Evolutionary conservation across 2,797 vertebrate genomes (phyloP), one percentile per base, ranked within the genome.

Genomic region (Myoxocephalus aenaeus): DNA sequence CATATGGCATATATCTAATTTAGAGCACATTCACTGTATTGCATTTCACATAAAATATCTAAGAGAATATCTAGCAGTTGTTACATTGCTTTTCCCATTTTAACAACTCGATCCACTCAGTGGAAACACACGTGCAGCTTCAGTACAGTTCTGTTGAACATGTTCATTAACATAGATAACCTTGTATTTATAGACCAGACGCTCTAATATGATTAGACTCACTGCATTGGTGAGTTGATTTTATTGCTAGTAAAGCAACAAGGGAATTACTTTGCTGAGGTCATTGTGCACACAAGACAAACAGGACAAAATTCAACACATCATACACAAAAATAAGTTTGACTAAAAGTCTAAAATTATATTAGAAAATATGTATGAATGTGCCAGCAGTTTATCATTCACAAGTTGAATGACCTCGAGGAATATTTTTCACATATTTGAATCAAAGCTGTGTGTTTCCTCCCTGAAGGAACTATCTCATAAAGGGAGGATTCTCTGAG

Each of bases 371-470:
- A 53, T 22, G 11, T 2, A 50, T 20, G 10, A 53, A 54, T 13
- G 4, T 65, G 22, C 8, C 15, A 18, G 54, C 32, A 58, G 29
- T 58, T 66, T 34, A 44, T 12, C 12, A 17, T 25, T 48, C 32
- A 57, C 5, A 74, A 81, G 53, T 3, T 77, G 14, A 73, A 69
- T 61, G 69, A 73, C 51, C 68, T 27, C 2, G 3, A 75, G 42
- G 62, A 70, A 75, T 56, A 40, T 48, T 72, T 13, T 61, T 65
- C 42, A 17, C 56, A 64, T 56, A 56, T 59, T 61, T 29, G 0
- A 54, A 25, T 54, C 42, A 34, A 48, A 73, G 61, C 7, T 34
- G 5, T 61, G 13, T 53, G 13, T 58, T 67, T 75, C 50, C 42
- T 42, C 54, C 56, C 27, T 25, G 20, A 53, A 75, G 56, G 11